Evolutionary conservation across 2,113 vertebrate genomes (phyloP).

Genomic region (Laterallus jamaicensis): DNA sequence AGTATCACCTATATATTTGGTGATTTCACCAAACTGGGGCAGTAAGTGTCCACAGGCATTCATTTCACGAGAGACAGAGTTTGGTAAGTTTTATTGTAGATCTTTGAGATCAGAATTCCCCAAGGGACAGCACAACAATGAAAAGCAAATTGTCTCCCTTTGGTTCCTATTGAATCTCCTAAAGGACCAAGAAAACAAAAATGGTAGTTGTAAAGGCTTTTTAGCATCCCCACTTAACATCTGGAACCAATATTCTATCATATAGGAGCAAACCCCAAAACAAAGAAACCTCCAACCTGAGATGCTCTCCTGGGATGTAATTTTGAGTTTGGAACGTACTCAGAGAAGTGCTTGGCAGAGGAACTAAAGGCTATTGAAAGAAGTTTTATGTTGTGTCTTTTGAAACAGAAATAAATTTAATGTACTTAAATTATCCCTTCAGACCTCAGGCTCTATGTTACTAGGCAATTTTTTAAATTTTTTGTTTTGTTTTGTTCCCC

Average conservation of each 20-base stretch:
- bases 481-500: background rate
- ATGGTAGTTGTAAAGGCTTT: background rate
- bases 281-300: conserved; percentile 35
- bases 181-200: background rate
- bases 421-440: conserved; percentile 25
- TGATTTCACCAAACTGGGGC: background rate
- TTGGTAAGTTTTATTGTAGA: background rate
- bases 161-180: background rate
- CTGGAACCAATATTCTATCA: conserved; percentile 31
- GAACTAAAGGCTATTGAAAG: conserved; percentile 12
- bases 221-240: background rate
- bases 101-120: background rate
- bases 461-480: background rate
- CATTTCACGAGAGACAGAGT: background rate
- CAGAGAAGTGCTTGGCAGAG: conserved; percentile 35
- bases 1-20: background rate
- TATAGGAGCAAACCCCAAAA: conserved; percentile 10
- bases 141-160: background rate
- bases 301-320: conserved; percentile 28
- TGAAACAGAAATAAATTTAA: conserved; percentile 51
- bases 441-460: background rate
- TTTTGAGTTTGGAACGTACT: conserved; percentile 33
- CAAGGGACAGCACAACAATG: background rate
- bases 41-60: background rate
- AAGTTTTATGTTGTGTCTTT: conserved; percentile 52